Base-by-base conservation (phyloP, 1,140 invertebrate genomes). In the Solenopsis fugax region DNA sequence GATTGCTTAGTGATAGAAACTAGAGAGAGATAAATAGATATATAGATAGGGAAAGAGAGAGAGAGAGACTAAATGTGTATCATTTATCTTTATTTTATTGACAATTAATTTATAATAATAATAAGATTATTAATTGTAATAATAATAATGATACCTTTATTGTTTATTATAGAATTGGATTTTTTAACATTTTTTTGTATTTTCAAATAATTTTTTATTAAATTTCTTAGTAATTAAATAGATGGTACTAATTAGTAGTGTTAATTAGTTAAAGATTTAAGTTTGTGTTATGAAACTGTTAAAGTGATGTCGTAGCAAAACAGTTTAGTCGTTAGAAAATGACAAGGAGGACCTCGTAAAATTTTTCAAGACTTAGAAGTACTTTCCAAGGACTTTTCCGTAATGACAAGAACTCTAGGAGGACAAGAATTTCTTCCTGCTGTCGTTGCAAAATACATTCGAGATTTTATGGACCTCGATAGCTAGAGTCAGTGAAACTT, bases 391-490 rank as follows among this genome's bases (percentile, higher is more conserved):
- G 86, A 87, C 88, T 87, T 87, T 56, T 29, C 52, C 80, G 62
- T 86, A 90, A 90, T 90, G 89, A 90, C 88, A 73, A 80, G 80
- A 89, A 81, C 62, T 58, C 67, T 48, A 50, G 62, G 65, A 76
- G 64, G 37, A 67, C 64, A 67, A 67, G 86, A 88, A 89, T 89
- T 91, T 91, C 89, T 92, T 92, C 87, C 71, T 89, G 91, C 92
- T 91, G 87, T 60, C 89, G 88, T 86, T 86, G 93, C 88, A 85
- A 89, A 90, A 91, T 91, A 86, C 89, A 78, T 91, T 90, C 86
- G 77, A 88, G 87, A 89, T 89, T 92, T 92, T 92, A 92, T 88
- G 87, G 89, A 54, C 73, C 65, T 71, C 87, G 85, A 45, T 64
- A 52, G 58, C 34, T 34, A 45, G 60, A 91, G 71, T 92, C 88